Conservation (phyloP, 2,888 invertebrate species). For the Pomacea canaliculata region DNA sequence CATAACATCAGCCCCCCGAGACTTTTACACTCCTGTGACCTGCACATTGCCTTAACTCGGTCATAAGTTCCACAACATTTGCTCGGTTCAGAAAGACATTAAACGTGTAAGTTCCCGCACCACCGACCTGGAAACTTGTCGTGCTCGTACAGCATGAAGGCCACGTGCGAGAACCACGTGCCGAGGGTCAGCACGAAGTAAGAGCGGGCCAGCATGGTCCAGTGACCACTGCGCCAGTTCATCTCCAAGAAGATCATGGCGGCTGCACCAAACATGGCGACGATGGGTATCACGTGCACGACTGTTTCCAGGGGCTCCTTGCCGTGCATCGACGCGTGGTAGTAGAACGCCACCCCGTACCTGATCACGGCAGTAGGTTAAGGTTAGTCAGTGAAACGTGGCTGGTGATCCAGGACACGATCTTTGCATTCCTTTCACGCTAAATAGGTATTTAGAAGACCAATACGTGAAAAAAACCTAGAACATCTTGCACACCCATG, state of each 20-base stretch:
- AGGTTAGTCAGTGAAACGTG: too few species aligned
- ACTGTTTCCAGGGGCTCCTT: constrained; percentile 42
- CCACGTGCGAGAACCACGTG: constrained; percentile 52
- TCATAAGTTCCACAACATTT: too few species aligned
- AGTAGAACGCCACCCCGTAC: constrained; percentile 42
- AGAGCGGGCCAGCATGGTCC: constrained; percentile 39
- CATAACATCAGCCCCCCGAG: too few species aligned
- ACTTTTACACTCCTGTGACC: too few species aligned
- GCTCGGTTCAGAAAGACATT: too few species aligned
- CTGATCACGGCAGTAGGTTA: not conserved
- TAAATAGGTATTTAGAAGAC: not conserved
- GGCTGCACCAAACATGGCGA: constrained; percentile 34
- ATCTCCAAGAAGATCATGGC: constrained; percentile 23
- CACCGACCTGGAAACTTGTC: constrained; percentile 43
- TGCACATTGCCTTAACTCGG: too few species aligned
- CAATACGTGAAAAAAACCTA: not conserved
- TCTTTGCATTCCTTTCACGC: not conserved
- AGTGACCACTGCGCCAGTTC: constrained; percentile 32
- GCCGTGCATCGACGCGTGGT: constrained; percentile 43
- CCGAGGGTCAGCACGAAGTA: constrained; percentile 46
- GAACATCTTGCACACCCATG: not conserved
- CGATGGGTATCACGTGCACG: constrained; percentile 45
- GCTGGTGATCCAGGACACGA: not conserved
- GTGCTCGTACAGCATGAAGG: constrained; percentile 50
- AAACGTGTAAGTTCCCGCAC: not conserved